Evolutionary conservation across 2,113 vertebrate genomes (phyloP).

Genomic region (Glaucomys volans): DNA sequence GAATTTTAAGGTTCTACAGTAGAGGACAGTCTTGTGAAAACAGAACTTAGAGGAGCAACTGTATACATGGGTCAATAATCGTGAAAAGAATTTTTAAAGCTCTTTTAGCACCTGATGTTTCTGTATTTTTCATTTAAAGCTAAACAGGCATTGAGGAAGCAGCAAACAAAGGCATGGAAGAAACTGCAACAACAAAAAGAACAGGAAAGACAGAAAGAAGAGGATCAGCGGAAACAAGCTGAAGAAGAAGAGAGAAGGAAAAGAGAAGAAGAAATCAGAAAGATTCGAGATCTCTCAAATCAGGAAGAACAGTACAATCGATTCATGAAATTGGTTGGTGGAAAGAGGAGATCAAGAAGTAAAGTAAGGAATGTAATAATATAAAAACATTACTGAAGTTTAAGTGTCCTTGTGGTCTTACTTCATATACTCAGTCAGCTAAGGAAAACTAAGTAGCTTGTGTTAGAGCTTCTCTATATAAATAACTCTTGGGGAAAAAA

Average conservation of each 20-base stretch:
- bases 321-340: constrained; percentile 98
- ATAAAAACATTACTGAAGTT: constrained; percentile 7
- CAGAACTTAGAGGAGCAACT: neutral
- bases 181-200: constrained; percentile 93
- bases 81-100: neutral
- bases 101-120: constrained; percentile 28
- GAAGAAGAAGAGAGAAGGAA: constrained; percentile 95
- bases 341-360: constrained; percentile 89
- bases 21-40: neutral
- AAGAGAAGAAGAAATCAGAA: constrained; percentile 97
- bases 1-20: neutral
- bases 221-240: constrained; percentile 89
- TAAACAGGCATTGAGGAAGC: constrained; percentile 94
- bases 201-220: constrained; percentile 92
- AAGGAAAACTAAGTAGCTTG: neutral
- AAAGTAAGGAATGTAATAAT: constrained; percentile 87
- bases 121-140: constrained; percentile 81
- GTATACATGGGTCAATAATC: neutral
- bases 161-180: constrained; percentile 95
- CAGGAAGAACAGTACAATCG: constrained; percentile 99
- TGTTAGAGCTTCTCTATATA: neutral
- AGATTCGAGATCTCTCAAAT: constrained; percentile 97
- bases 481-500: neutral
- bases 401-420: neutral
- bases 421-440: constrained; percentile 16